phyloP scores from a whole-genome alignment of 2,797 vertebrate species.

The Myioborus melanocephalus region DNA sequence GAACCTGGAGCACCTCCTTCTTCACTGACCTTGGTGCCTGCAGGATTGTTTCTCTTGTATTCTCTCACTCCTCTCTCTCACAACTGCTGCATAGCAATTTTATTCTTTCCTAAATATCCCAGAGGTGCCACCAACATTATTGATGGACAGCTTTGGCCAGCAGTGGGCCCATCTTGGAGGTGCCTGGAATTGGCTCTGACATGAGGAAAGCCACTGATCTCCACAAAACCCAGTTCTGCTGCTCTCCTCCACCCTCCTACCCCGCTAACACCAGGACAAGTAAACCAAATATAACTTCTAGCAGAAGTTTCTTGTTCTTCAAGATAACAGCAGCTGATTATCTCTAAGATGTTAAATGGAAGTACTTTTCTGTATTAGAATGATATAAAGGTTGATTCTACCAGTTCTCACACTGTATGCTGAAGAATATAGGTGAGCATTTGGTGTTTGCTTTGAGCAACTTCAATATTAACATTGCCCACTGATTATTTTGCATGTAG shows the following conservation, averaged over 20 bases:
- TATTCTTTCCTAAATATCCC: not conserved
- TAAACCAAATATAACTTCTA: not conserved
- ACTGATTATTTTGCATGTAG: not conserved
- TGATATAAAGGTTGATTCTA: not conserved
- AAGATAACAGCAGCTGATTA: not conserved
- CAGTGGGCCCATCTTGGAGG: not conserved
- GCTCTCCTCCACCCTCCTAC: not conserved
- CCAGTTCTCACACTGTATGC: not conserved
- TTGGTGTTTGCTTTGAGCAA: not conserved
- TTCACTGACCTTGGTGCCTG: too few relatives aligned
- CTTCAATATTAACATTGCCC: not conserved
- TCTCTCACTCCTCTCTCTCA: not conserved
- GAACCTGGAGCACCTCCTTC: not conserved
- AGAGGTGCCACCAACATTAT: not conserved
- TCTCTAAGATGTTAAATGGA: not conserved
- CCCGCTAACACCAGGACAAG: not conserved
- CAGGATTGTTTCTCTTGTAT: not conserved
- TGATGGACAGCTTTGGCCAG: not conserved
- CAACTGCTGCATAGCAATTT: not conserved
- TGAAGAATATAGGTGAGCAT: not conserved
- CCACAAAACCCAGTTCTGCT: not conserved
- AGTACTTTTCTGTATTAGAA: not conserved
- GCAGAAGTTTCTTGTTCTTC: not conserved
- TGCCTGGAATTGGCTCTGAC: not conserved
- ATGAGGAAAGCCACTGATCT: not conserved